Conservation (phyloP, 1,140 invertebrate species). For the Calephelis nemesis region DNA sequence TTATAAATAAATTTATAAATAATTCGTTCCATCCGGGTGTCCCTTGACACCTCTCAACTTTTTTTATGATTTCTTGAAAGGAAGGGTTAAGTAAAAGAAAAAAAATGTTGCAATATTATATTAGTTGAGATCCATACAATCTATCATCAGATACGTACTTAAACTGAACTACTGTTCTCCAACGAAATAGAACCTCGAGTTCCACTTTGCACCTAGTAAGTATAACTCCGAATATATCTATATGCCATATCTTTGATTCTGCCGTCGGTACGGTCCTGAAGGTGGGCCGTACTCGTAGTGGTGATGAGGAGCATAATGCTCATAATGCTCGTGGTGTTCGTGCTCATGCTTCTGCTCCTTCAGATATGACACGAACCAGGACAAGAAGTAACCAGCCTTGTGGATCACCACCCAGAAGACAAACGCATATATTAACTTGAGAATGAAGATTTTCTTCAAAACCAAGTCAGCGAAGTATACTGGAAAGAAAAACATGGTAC, state of each 20-base stretch:
- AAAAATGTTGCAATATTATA: too few species aligned
- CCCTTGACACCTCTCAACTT: too few species aligned
- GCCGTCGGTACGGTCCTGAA: not conserved
- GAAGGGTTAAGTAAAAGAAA: too few species aligned
- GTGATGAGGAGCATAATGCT: constrained; percentile 26
- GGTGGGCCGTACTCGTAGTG: constrained; percentile 16
- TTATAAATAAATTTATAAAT: too few species aligned
- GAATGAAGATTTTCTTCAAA: constrained; percentile 64
- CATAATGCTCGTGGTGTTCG: constrained; percentile 22
- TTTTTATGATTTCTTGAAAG: too few species aligned
- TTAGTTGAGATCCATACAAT: too few species aligned
- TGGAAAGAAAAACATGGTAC: constrained; percentile 31
- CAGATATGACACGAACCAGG: constrained; percentile 61
- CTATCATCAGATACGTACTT: too few species aligned
- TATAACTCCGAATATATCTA: not conserved
- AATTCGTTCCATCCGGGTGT: too few species aligned
- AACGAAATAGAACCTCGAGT: too few species aligned
- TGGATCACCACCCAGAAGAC: constrained; percentile 64
- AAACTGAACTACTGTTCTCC: too few species aligned
- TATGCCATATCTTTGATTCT: constrained; percentile 1
- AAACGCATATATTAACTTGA: constrained; percentile 65
- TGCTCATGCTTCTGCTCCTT: constrained; percentile 55
- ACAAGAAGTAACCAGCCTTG: constrained; percentile 66
- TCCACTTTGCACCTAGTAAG: too few species aligned
- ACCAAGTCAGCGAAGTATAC: constrained; percentile 63